Evolutionary conservation across 2,888 invertebrate species (phyloP), one percentile per base, ranked within the genome.

Genomic region (Gryllus longicercus): DNA sequence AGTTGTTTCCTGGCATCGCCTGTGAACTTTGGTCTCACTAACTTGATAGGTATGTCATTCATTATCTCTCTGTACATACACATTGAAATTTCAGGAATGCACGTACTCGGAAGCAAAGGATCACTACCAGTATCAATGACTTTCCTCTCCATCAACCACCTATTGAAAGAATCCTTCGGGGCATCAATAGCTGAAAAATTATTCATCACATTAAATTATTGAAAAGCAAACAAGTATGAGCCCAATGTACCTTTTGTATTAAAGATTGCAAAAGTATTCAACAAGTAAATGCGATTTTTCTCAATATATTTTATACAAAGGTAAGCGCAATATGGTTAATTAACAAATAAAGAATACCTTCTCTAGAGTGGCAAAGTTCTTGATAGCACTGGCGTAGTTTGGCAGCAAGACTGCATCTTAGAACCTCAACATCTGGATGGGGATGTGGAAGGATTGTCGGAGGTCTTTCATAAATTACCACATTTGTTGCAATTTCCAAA

Each of bases 61-160:
- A 98, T 97, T 79, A 98, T 96, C 89, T 98, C 98, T 83, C 96
- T 93, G 88, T 97, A 97, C 97, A 98, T 97, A 2, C 95, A 94
- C 86, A 93, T 92, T 10, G 98, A 98, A 84, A 98, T 94, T 88
- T 97, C 97, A 2, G 96, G 95, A 84, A 93, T 92, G 88, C 98
- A 98, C 86, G 93, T 93, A 87, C 96, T 96, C 11, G 98, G 98
- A 78, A 98, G 88, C 79, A 98, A 87, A 0, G 98, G 96, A 88
- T 98, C 98, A 80, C 92, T 92, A 2, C 98, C 98, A 85, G 92
- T 92, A 86, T 97, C 96, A 83, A 94, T 92, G 0, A 97, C 95
- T 89, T 97, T 97, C 75, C 98, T 91, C 87, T 98, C 98, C 93
- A 98, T 94, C 79, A 98, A 87, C 98, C 98, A 99, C 78, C 96